A percentile compares a stretch with the other conserved stretches of the same genome.
These are phyloP conservation scores for Zygaena filipendulae DNA, from an alignment of 2,888 invertebrate genomes.

Conservation along the genomic window DNA sequence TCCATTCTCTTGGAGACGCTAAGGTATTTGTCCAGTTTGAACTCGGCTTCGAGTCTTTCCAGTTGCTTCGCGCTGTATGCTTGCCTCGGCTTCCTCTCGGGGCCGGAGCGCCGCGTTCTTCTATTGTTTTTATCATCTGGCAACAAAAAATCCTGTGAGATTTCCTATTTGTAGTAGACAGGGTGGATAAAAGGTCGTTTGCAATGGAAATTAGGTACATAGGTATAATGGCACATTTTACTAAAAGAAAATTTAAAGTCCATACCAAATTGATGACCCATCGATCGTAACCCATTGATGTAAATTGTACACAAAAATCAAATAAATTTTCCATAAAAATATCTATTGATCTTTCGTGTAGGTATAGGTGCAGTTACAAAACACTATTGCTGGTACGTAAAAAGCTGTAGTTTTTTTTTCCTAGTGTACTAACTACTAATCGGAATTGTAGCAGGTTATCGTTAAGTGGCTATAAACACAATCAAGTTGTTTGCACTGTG, in stretches of 20 bases:
- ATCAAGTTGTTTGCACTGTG: slow-evolving; percentile 53
- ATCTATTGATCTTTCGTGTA: too few relatives aligned
- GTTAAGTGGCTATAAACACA: slow-evolving; percentile 69
- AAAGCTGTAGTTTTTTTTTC: slow-evolving; percentile 52
- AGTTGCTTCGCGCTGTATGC: slow-evolving; percentile 96
- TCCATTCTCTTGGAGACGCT: slow-evolving; percentile 97
- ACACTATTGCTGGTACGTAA: too few relatives aligned
- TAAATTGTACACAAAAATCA: too few relatives aligned
- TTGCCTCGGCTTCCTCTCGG: slow-evolving; percentile 94
- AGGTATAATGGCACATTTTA: too few relatives aligned
- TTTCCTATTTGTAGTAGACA: slow-evolving; percentile 2
- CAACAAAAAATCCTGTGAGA: slow-evolving; percentile 20
- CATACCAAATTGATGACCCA: too few relatives aligned
- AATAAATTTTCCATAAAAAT: too few relatives aligned
- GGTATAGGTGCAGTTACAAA: too few relatives aligned
- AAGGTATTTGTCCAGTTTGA: slow-evolving; percentile 95
- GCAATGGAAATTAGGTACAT: too few relatives aligned
- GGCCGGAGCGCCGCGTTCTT: slow-evolving; percentile 85
- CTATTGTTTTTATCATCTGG: slow-evolving; percentile 84
- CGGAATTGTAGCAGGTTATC: slow-evolving; percentile 55
- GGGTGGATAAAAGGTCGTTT: slow-evolving; percentile 1
- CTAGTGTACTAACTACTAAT: slow-evolving; percentile 58
- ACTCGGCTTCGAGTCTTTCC: slow-evolving; percentile 91
- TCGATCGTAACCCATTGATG: too few relatives aligned
- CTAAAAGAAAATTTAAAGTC: too few relatives aligned